phyloP scores from a whole-genome alignment of 2,113 vertebrate species.

The Speoplatyrhinus poulsoni region DNA sequence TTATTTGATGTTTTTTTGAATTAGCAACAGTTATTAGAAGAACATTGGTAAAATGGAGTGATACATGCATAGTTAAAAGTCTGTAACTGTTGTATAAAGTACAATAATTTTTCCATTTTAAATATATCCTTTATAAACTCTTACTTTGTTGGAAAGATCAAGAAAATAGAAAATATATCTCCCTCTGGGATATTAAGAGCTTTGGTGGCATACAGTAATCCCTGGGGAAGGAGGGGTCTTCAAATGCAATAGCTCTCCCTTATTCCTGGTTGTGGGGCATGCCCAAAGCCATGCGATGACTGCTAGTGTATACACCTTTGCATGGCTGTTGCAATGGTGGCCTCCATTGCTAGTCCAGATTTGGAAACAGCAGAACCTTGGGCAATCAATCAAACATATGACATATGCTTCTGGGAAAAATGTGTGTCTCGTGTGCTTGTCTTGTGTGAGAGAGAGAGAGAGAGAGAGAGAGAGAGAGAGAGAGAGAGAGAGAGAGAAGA shows the following conservation, averaged over 20 bases:
- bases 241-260: not conserved
- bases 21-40: too few species aligned
- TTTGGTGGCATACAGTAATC: not conserved
- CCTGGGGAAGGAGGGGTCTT: not conserved
- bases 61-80: too few species aligned
- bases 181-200: constrained; percentile 26
- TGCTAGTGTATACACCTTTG: constrained; percentile 7
- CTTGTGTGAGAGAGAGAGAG: not conserved
- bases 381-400: constrained; percentile 35
- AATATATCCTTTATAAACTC: too few species aligned
- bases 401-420: not conserved
- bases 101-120: too few species aligned
- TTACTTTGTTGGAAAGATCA: not conserved
- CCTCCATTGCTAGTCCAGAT: constrained; percentile 10
- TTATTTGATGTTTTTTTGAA: too few species aligned
- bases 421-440: too few species aligned
- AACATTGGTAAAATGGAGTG: too few species aligned
- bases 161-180: constrained; percentile 20
- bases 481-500: not conserved
- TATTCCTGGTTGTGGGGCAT: too few species aligned
- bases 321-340: not conserved
- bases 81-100: too few species aligned
- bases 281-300: not conserved
- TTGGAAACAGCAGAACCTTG: constrained; percentile 8
- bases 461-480: not conserved